Percentiles rank a stretch among this genome's conserved stretches.
These are phyloP conservation scores for Eumacrocentrus americanus DNA, from an alignment of 2,888 invertebrate species.

Conservation along the genomic window DNA sequence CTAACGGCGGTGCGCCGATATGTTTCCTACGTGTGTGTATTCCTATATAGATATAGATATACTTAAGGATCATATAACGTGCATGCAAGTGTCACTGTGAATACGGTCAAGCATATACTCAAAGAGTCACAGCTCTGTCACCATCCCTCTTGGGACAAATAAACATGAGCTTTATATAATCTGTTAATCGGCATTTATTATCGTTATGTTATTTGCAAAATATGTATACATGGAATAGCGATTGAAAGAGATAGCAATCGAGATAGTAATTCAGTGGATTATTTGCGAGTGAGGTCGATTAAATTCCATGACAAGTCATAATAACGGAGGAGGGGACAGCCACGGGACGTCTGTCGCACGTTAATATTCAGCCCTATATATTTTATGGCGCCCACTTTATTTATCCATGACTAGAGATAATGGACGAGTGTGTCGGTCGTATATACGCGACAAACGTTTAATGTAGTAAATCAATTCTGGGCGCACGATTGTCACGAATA, in stretches of 20 bases:
- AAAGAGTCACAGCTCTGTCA: no score
- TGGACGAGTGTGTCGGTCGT: slow-evolving; percentile 27
- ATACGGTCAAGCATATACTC: slow-evolving; percentile 12
- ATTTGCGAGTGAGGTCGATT: neutral
- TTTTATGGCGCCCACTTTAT: slow-evolving; percentile 25
- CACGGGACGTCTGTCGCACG: neutral
- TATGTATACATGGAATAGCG: no score
- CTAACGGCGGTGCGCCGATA: slow-evolving; percentile 25
- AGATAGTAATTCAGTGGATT: neutral
- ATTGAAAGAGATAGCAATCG: neutral
- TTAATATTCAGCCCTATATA: slow-evolving; percentile 11
- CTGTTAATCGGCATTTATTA: neutral
- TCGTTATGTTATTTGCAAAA: no score
- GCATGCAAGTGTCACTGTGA: slow-evolving; percentile 6
- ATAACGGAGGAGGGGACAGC: neutral
- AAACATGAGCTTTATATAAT: neutral
- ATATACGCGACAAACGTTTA: slow-evolving; percentile 30
- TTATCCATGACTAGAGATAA: slow-evolving; percentile 24
- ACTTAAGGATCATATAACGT: no score
- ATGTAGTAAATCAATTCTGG: slow-evolving; percentile 31
- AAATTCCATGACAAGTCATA: neutral
- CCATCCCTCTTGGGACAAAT: neutral
- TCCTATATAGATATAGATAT: no score
- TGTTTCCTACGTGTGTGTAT: slow-evolving; percentile 24
- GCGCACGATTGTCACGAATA: slow-evolving; percentile 23